Percentiles rank a stretch among this genome's conserved stretches.
phyloP scores from a whole-genome alignment of 1,140 invertebrate genomes.

The Pararge aegeria region DNA sequence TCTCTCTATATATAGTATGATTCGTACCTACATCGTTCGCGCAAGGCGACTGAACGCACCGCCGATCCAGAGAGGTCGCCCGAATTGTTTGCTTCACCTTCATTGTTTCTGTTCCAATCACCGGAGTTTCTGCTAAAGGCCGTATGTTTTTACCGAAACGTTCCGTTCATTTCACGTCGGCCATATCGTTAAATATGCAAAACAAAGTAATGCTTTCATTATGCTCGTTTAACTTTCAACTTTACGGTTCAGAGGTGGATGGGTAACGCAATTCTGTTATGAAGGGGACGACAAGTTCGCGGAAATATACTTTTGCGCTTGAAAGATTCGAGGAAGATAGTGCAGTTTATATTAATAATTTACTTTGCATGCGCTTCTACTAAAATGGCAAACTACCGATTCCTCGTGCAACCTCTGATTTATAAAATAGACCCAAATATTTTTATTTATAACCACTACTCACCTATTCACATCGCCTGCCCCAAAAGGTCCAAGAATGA shows the following conservation, averaged over 20 bases:
- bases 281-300: background rate
- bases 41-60: background rate
- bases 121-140: background rate
- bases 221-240: slow-evolving; percentile 8
- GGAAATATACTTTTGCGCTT: background rate
- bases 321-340: too few relatives aligned
- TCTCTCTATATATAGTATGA: background rate
- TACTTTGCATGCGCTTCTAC: too few relatives aligned
- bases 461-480: too few relatives aligned
- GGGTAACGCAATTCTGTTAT: background rate
- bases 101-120: slow-evolving; percentile 9
- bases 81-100: background rate
- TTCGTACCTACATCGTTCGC: background rate
- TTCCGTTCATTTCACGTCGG: slow-evolving; percentile 3
- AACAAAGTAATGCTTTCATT: slow-evolving; percentile 4
- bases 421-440: too few relatives aligned
- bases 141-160: slow-evolving; percentile 7
- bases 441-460: too few relatives aligned
- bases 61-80: background rate
- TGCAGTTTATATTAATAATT: too few relatives aligned
- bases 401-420: too few relatives aligned
- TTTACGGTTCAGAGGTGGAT: background rate
- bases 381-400: too few relatives aligned
- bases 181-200: background rate
- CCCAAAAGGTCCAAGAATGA: too few relatives aligned